Evolutionary conservation across 2,113 vertebrate species (phyloP).

Genomic region (Nipponia nippon): DNA sequence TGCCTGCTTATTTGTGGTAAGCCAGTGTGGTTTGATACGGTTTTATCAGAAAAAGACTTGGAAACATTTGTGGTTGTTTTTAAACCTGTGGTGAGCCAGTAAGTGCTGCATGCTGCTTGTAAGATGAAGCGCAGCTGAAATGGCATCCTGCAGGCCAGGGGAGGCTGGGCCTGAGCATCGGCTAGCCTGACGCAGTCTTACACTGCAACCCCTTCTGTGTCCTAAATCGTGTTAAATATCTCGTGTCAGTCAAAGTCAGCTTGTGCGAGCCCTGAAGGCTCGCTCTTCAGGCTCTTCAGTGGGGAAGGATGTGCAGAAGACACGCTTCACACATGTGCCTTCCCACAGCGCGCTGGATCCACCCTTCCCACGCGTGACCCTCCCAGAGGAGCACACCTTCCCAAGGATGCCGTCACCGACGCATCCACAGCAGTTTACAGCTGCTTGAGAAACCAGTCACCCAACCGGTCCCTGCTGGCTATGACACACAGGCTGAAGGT

Average conservation of each 20-base stretch:
- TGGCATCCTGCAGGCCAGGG: background rate
- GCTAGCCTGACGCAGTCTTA: background rate
- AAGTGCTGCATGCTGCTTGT: background rate
- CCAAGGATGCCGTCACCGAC: background rate
- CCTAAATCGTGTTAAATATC: accelerated
- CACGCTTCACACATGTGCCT: accelerated
- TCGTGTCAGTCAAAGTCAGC: accelerated
- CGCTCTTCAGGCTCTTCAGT: background rate
- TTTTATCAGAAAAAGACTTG: background rate
- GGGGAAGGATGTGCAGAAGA: background rate
- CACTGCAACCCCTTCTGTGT: background rate
- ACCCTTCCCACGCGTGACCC: background rate
- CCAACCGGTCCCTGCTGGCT: background rate
- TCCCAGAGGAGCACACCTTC: background rate
- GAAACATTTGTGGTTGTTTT: background rate
- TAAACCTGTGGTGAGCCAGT: background rate
- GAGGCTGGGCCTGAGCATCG: background rate
- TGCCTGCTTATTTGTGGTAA: background rate
- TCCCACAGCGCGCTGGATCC: background rate
- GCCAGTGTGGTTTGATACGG: background rate
- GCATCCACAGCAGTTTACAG: background rate
- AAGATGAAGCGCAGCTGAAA: background rate
- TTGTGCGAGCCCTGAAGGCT: background rate
- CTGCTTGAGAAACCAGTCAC: background rate
- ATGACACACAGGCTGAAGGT: background rate